Evolutionary conservation across 2,797 vertebrate genomes (phyloP).

Genomic region (Arnoldichthys spilopterus): DNA sequence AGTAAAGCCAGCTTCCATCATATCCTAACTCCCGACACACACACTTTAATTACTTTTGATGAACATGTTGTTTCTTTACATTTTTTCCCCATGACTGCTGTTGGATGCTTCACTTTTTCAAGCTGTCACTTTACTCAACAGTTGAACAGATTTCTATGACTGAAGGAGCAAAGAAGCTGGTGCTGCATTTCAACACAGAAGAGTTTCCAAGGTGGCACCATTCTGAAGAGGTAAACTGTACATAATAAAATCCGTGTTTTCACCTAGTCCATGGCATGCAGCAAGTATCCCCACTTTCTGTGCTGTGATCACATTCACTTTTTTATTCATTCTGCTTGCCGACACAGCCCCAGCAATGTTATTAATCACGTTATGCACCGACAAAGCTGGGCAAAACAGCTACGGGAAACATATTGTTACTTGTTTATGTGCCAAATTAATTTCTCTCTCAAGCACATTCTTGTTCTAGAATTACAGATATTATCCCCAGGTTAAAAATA

Average conservation of each 20-base stretch:
- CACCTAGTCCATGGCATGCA: constrained; percentile 13
- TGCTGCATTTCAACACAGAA: constrained; percentile 50
- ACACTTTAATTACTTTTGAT: constrained; percentile 28
- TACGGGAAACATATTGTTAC: constrained; percentile 64
- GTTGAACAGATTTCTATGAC: constrained; percentile 27
- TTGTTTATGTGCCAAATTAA: constrained; percentile 71
- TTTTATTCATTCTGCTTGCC: constrained; percentile 66
- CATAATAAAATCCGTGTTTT: constrained; percentile 70
- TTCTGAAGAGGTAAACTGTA: constrained; percentile 67
- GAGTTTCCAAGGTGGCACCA: constrained; percentile 62
- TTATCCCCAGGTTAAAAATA: constrained; percentile 60
- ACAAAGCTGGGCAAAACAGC: constrained; percentile 57
- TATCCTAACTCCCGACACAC: constrained; percentile 32
- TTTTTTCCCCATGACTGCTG: constrained; percentile 15
- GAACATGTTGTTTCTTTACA: constrained; percentile 38
- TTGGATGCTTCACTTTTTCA: constrained; percentile 26
- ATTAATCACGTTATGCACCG: constrained; percentile 68
- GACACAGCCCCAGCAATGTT: constrained; percentile 59
- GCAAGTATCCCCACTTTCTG: constrained; percentile 14
- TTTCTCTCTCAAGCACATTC: constrained; percentile 67
- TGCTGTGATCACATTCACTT: constrained; percentile 39
- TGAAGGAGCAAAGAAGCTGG: constrained; percentile 52
- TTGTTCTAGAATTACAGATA: constrained; percentile 71
- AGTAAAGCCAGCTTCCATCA: constrained; percentile 15
- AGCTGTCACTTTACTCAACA: constrained; percentile 39